These are phyloP conservation scores for Mastacembelus armatus DNA, from an alignment of 2,797 vertebrate species.

Conservation along the genomic window DNA sequence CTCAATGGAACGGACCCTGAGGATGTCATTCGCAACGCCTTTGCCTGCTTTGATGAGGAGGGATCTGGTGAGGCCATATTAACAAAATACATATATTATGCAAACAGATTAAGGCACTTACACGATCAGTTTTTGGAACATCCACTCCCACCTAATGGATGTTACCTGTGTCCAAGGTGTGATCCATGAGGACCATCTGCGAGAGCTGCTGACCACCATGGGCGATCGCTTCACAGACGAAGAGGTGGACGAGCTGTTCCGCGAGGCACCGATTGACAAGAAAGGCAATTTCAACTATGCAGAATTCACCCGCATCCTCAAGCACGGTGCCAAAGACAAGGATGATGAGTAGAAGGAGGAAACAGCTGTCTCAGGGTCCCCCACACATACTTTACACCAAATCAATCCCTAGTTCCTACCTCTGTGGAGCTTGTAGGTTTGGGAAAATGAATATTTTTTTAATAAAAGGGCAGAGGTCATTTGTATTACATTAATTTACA, in stretches of 20 bases:
- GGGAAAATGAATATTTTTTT: conserved; percentile 13
- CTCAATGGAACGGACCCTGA: conserved; percentile 98
- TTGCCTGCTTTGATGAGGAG: conserved; percentile 98
- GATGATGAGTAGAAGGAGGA: conserved; percentile 87
- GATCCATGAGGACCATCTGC: conserved; percentile 97
- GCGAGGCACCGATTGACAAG: conserved; percentile 97
- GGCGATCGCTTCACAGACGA: conserved; percentile 98
- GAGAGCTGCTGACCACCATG: conserved; percentile 99
- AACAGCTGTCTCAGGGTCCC: conserved; percentile 1
- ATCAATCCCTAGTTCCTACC: conserved; percentile 28
- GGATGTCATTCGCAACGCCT: conserved; percentile 98
- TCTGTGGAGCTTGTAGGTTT: conserved; percentile 21
- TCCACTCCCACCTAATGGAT: neutral
- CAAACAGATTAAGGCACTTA: neutral
- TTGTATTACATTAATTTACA: conserved; percentile 9
- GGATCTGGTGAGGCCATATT: conserved; percentile 86
- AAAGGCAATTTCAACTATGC: conserved; percentile 99
- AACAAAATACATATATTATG: neutral
- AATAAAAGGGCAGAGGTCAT: neutral
- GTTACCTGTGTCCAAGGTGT: conserved; percentile 81
- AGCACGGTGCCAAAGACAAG: conserved; percentile 98
- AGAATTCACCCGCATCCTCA: conserved; percentile 99
- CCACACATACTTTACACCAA: conserved; percentile 28
- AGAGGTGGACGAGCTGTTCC: conserved; percentile 98
- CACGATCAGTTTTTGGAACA: neutral